Conservation (phyloP, 2,888 invertebrate genomes). For the Pegoplata infirma region DNA sequence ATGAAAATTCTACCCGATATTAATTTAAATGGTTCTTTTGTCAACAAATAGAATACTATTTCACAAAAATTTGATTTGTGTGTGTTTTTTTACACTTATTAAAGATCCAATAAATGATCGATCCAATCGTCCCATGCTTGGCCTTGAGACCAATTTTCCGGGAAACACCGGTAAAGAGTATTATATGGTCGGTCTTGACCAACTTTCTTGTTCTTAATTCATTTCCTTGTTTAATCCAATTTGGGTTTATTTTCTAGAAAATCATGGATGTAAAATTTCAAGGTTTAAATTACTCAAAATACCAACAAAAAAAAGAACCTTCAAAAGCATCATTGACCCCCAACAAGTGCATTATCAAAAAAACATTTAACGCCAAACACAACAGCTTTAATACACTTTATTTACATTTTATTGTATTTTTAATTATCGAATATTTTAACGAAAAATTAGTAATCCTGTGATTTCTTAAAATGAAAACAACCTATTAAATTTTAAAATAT, state of each 20-base stretch:
- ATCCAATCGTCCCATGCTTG: too few relatives aligned
- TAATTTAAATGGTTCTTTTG: too few relatives aligned
- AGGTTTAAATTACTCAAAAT: background rate
- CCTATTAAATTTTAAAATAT: background rate
- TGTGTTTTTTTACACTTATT: too few relatives aligned
- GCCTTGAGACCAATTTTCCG: too few relatives aligned
- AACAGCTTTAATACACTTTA: background rate
- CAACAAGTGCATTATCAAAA: conserved; percentile 8
- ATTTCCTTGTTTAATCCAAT: background rate
- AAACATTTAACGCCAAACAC: background rate
- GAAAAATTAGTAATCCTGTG: conserved; percentile 18
- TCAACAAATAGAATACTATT: too few relatives aligned
- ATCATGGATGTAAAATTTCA: background rate
- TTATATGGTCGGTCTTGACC: too few relatives aligned
- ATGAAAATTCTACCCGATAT: too few relatives aligned
- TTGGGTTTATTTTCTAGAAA: background rate
- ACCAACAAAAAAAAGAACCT: conserved; percentile 13
- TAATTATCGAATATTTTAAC: conserved; percentile 5
- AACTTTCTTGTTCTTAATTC: too few relatives aligned
- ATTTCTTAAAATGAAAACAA: conserved; percentile 8
- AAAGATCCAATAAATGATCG: too few relatives aligned
- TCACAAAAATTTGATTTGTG: too few relatives aligned
- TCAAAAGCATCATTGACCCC: conserved; percentile 54
- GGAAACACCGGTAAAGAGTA: too few relatives aligned
- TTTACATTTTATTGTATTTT: background rate